Evolutionary conservation across 2,888 invertebrate genomes (phyloP).

Genomic region (Melanostoma scalare): DNA sequence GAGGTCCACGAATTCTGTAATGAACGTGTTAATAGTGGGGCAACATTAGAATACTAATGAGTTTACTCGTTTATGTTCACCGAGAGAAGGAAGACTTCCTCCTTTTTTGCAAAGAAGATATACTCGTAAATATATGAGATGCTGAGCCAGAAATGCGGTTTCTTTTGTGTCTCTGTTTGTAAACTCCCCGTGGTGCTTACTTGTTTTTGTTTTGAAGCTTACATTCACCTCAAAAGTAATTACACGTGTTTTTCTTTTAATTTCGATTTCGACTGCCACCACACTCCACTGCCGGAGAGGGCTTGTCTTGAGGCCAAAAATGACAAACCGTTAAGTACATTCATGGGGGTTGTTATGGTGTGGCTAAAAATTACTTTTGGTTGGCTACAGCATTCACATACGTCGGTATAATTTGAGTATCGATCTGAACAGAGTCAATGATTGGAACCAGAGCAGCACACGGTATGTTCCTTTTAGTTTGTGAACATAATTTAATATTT

Average conservation of each 20-base stretch:
- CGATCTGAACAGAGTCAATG: too few relatives aligned
- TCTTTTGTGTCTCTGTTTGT: conserved; percentile 25
- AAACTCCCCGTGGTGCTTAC: conserved; percentile 18
- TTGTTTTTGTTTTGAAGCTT: conserved; percentile 29
- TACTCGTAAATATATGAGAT: conserved; percentile 17
- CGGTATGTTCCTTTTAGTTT: too few relatives aligned
- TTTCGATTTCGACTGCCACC: neutral
- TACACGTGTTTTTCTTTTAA: conserved; percentile 48
- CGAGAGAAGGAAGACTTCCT: conserved; percentile 13
- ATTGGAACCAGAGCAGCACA: too few relatives aligned
- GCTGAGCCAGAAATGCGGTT: conserved; percentile 46
- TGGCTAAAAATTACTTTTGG: too few relatives aligned
- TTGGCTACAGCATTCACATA: too few relatives aligned
- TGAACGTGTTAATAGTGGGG: conserved; percentile 68
- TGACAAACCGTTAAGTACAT: too few relatives aligned
- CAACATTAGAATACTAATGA: conserved; percentile 71
- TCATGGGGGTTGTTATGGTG: too few relatives aligned
- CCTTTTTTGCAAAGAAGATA: conserved; percentile 1
- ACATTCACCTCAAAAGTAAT: conserved; percentile 64
- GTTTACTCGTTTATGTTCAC: conserved; percentile 58
- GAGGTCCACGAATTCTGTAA: conserved; percentile 67
- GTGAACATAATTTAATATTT: too few relatives aligned
- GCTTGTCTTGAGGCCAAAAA: too few relatives aligned
- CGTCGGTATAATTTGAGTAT: too few relatives aligned
- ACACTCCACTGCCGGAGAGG: too few relatives aligned